These are phyloP conservation scores for Hipparchia sbordonii DNA, from an alignment of 2,888 invertebrate species.

Conservation along the genomic window DNA sequence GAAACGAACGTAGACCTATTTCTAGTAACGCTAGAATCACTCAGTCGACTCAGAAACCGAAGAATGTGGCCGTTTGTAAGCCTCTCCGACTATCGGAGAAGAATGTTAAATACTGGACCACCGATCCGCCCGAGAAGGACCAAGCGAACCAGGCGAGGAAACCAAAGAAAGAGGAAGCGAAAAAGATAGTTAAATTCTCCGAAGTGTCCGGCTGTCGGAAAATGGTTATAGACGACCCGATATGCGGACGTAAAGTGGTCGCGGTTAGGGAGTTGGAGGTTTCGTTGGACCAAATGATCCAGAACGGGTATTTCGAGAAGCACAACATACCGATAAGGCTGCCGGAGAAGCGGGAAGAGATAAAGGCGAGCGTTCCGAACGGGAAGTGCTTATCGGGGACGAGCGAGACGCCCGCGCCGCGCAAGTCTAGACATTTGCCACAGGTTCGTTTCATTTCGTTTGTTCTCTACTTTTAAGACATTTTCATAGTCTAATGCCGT, in stretches of 20 bases:
- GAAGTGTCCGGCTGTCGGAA: constrained; percentile 79
- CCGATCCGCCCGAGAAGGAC: constrained; percentile 60
- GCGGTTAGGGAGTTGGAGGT: constrained; percentile 78
- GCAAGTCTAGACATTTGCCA: constrained; percentile 69
- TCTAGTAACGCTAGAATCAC: constrained; percentile 41
- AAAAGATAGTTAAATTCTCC: constrained; percentile 79
- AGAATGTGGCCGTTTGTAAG: constrained; percentile 75
- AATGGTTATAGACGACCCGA: constrained; percentile 74
- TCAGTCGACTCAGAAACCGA: constrained; percentile 45
- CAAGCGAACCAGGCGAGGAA: constrained; percentile 45
- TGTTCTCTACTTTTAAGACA: not conserved
- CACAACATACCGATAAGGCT: constrained; percentile 72
- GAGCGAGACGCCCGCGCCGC: constrained; percentile 51
- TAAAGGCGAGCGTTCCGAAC: constrained; percentile 59
- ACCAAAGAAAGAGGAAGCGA: constrained; percentile 67
- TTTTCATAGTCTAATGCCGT: too few species aligned
- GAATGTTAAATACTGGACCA: constrained; percentile 73
- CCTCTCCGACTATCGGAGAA: constrained; percentile 69
- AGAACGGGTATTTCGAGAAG: constrained; percentile 78
- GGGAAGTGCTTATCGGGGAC: constrained; percentile 68
- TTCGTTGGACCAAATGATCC: constrained; percentile 78
- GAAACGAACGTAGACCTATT: constrained; percentile 37
- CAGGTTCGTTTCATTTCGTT: constrained; percentile 56
- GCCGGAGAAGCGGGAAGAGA: constrained; percentile 60
- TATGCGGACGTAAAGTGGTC: constrained; percentile 70